Evolutionary conservation across 2,113 vertebrate species (phyloP).

Genomic region (Athene cunicularia): DNA sequence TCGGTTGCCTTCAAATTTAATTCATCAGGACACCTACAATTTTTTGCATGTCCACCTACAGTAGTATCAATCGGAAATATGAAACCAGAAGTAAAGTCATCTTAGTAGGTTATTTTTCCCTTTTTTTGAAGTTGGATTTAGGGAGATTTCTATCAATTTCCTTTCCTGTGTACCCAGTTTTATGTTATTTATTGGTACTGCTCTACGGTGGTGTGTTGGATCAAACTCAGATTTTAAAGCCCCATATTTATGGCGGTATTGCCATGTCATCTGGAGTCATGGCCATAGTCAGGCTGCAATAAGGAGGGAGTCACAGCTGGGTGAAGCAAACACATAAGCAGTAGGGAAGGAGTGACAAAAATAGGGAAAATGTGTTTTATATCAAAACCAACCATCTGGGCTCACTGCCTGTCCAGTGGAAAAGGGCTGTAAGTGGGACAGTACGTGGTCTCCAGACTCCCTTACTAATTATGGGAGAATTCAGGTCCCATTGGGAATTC

Average conservation of each 20-base stretch:
- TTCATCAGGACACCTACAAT: constrained; percentile 10
- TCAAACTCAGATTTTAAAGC: not conserved
- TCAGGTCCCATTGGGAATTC: not conserved
- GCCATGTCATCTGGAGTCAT: rapidly evolving
- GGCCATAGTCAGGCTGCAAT: not conserved
- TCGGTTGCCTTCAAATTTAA: not conserved
- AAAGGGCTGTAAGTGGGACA: not conserved
- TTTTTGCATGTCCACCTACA: constrained; percentile 2
- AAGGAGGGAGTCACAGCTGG: not conserved
- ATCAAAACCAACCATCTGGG: constrained; percentile 21
- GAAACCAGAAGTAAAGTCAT: not conserved
- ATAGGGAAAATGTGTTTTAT: constrained; percentile 13
- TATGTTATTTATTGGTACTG: not conserved
- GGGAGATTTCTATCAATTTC: not conserved
- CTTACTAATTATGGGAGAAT: constrained; percentile 18
- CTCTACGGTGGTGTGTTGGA: not conserved
- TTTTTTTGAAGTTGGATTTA: not conserved
- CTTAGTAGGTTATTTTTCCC: not conserved
- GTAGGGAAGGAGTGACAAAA: not conserved
- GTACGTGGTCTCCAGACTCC: not conserved
- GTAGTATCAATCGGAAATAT: not conserved
- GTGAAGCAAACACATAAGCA: not conserved
- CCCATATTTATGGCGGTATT: rapidly evolving
- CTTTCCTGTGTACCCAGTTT: not conserved
- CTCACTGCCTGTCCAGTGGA: constrained; percentile 32